These are phyloP conservation scores for Megamerina dolium DNA, from an alignment of 2,888 invertebrate genomes.

Conservation along the genomic window DNA sequence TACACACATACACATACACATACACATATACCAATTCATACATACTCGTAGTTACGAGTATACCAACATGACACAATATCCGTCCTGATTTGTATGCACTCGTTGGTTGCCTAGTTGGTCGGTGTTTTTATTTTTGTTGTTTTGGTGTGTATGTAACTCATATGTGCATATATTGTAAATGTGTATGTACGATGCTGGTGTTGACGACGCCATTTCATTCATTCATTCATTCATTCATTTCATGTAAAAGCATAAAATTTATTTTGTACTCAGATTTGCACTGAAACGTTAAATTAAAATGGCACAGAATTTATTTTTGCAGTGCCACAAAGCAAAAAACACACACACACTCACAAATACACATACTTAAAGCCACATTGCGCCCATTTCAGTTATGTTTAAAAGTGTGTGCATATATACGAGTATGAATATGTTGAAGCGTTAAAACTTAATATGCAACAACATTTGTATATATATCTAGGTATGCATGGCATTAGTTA, in stretches of 20 bases:
- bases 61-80: no score
- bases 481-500: slow-evolving; percentile 3
- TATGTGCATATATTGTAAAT: no score
- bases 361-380: no score
- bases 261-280: slow-evolving; percentile 18
- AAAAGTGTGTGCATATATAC: not conserved
- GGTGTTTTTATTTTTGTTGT: not conserved
- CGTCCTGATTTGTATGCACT: no score
- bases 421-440: no score
- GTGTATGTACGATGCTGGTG: no score
- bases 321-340: no score
- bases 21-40: no score
- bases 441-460: no score
- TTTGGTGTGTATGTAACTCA: slow-evolving; percentile 3
- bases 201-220: slow-evolving; percentile 11
- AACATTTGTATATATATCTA: slow-evolving; percentile 6
- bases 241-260: slow-evolving; percentile 1
- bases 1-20: slow-evolving; percentile 1
- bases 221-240: slow-evolving; percentile 9
- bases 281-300: slow-evolving; percentile 26
- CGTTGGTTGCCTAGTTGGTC: no score
- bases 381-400: not conserved
- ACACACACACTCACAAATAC: no score
- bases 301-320: slow-evolving; percentile 14
- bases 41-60: no score